These are phyloP conservation scores for Belgica antarctica DNA, from an alignment of 2,888 invertebrate genomes.

Conservation along the genomic window DNA sequence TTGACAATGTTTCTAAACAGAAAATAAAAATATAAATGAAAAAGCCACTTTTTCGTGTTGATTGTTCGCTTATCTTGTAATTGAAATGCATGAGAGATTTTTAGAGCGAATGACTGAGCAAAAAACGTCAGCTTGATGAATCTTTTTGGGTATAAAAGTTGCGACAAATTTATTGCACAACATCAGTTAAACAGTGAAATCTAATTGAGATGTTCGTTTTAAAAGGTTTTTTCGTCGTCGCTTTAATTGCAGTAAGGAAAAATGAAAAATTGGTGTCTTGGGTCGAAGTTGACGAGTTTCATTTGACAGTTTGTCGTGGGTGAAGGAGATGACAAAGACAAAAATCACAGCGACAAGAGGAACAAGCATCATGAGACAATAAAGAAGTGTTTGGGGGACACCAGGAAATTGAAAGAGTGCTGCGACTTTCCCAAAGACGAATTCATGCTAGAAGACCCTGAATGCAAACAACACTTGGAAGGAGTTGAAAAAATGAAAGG, in stretches of 20 bases:
- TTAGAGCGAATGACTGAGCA: background rate
- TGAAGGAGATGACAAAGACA: background rate
- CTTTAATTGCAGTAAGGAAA: background rate
- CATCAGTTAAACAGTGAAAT: background rate
- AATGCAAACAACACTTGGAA: slow-evolving; percentile 6
- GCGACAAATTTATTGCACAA: background rate
- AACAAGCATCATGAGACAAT: slow-evolving; percentile 15
- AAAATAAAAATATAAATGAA: too few relatives aligned
- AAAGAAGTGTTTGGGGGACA: background rate
- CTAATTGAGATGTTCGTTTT: background rate
- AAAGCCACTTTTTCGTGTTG: too few relatives aligned
- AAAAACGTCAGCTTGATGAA: background rate
- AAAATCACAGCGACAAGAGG: background rate
- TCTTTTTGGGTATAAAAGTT: background rate
- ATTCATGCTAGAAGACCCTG: background rate
- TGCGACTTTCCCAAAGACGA: background rate
- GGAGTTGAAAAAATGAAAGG: background rate
- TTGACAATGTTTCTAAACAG: too few relatives aligned
- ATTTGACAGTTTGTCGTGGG: background rate
- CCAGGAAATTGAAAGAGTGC: slow-evolving; percentile 3
- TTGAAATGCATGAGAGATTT: background rate
- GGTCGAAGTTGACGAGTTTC: background rate
- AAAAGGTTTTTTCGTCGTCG: background rate
- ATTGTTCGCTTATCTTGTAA: background rate
- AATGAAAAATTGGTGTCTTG: background rate